These are phyloP conservation scores for Nyctibius bracteatus DNA, from an alignment of 2,113 vertebrate species.

Conservation along the genomic window DNA sequence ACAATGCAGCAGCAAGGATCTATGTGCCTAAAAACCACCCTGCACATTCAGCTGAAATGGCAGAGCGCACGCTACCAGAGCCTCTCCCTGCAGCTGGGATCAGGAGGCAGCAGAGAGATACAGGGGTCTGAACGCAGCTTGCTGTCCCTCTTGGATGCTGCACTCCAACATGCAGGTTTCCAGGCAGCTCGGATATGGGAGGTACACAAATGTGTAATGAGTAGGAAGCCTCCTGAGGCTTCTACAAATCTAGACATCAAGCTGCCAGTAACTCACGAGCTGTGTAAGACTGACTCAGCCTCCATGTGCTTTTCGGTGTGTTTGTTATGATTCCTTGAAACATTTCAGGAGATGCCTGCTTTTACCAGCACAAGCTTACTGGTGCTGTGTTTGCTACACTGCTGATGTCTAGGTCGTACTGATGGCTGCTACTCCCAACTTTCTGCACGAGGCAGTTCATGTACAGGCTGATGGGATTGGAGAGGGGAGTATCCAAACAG, in stretches of 20 bases:
- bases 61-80: not conserved
- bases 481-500: not conserved
- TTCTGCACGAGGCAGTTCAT: not conserved
- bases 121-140: not conserved
- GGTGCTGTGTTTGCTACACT: not conserved
- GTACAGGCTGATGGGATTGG: not conserved
- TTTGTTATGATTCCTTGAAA: not conserved
- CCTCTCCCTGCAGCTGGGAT: not conserved
- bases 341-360: not conserved
- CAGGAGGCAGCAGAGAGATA: not conserved
- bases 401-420: not conserved
- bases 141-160: not conserved
- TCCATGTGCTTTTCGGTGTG: constrained; percentile 13
- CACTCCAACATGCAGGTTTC: not conserved
- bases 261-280: constrained; percentile 34
- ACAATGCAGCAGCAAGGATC: constrained; percentile 33
- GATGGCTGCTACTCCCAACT: not conserved
- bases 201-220: constrained; percentile 29
- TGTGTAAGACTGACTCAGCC: constrained; percentile 40
- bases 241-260: constrained; percentile 11
- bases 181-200: not conserved
- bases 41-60: not conserved
- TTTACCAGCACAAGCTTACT: not conserved
- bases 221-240: constrained; percentile 22
- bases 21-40: not conserved